Evolutionary conservation across 2,113 vertebrate species (phyloP).

Genomic region (Ctenodactylus gundi): DNA sequence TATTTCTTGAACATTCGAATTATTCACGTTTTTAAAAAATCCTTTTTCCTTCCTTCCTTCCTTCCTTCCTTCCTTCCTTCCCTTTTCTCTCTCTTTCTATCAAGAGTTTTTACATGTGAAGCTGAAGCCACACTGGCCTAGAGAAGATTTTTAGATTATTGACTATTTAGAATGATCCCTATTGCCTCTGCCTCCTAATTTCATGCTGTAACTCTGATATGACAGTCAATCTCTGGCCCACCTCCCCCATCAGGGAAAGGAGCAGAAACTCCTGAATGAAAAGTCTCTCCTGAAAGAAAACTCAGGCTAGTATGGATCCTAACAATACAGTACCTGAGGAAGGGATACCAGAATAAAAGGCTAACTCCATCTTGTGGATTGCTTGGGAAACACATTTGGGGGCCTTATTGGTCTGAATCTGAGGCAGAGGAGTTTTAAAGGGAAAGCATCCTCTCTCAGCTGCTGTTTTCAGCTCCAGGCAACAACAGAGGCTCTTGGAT

Average conservation of each 20-base stretch:
- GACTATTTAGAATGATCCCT: neutral
- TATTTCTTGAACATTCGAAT: constrained; percentile 34
- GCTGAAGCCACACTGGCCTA: neutral
- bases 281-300: constrained; percentile 55
- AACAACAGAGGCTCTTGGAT: neutral
- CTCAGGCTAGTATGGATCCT: neutral
- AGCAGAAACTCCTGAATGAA: neutral
- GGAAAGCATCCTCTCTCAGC: neutral
- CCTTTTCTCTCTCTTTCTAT: too few species aligned
- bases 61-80: too few species aligned
- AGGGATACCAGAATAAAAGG: neutral
- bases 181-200: neutral
- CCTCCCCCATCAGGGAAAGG: neutral
- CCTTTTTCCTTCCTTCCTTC: too few species aligned
- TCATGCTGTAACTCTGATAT: neutral
- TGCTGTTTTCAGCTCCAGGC: neutral
- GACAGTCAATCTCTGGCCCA: neutral
- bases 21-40: neutral
- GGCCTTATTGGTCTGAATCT: neutral
- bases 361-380: constrained; percentile 44
- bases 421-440: neutral
- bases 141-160: neutral
- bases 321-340: neutral
- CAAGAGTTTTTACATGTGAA: neutral
- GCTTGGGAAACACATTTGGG: constrained; percentile 41